Percentiles rank a stretch among this genome's conserved stretches.
Evolutionary conservation across 2,113 vertebrate species (phyloP).

Genomic region (Triplophysa siluroides): DNA sequence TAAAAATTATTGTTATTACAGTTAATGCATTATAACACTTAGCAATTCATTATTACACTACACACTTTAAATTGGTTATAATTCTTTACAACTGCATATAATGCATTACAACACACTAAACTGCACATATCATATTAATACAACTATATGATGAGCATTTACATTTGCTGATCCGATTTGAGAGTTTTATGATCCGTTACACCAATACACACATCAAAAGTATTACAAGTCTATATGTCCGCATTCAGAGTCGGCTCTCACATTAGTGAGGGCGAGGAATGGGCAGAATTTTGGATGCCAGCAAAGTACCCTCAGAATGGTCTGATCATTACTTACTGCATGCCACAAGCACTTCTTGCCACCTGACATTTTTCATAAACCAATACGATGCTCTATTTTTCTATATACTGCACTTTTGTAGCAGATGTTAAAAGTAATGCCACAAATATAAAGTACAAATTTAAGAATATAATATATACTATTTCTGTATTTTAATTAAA

Average conservation of each 20-base stretch:
- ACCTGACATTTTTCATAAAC: neutral
- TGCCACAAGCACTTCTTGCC: neutral
- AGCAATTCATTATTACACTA: no score
- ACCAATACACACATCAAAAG: neutral
- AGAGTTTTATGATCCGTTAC: no score
- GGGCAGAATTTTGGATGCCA: constrained; percentile 20
- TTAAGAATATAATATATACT: neutral
- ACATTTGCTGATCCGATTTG: no score
- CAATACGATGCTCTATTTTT: neutral
- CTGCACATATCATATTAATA: neutral
- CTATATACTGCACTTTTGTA: neutral
- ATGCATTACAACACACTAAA: neutral
- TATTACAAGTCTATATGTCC: constrained; percentile 58
- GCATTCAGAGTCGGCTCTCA: constrained; percentile 45
- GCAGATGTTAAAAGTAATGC: neutral
- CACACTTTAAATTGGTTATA: no score
- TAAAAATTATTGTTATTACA: no score
- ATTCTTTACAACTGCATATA: no score
- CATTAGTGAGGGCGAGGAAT: constrained; percentile 35
- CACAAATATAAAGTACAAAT: neutral
- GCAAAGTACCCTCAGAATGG: neutral
- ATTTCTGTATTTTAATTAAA: neutral
- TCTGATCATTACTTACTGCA: neutral
- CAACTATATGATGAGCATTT: no score
- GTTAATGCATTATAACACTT: no score